phyloP scores from a whole-genome alignment of 2,113 vertebrate species.

The Phyllopteryx taeniolatus region DNA sequence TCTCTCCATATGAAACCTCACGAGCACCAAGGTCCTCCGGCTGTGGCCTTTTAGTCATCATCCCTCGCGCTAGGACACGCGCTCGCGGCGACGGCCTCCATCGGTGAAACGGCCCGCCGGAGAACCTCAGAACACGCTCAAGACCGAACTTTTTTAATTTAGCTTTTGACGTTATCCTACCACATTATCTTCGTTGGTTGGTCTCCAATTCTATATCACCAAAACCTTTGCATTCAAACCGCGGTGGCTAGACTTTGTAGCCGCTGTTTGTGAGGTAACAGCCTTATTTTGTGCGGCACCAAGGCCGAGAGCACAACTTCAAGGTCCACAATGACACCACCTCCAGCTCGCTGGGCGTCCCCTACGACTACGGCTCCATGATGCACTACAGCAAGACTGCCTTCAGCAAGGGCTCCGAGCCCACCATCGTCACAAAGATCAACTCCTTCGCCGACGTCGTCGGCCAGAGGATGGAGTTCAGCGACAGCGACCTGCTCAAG shows the following conservation, averaged over 20 bases:
- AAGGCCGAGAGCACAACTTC: conserved; percentile 79
- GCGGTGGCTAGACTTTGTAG: neutral
- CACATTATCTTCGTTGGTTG: too few species aligned
- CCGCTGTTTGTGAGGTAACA: neutral
- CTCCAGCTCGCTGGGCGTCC: conserved; percentile 79
- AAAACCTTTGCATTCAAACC: neutral
- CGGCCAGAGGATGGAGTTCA: conserved; percentile 93
- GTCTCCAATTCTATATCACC: too few species aligned
- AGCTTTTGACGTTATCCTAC: neutral
- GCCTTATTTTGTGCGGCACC: neutral
- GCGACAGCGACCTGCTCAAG: conserved; percentile 84
- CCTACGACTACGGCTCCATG: conserved; percentile 90
- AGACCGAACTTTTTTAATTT: too few species aligned
- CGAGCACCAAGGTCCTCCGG: too few species aligned
- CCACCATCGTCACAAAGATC: conserved; percentile 89
- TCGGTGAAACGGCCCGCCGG: too few species aligned
- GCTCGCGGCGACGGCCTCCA: too few species aligned
- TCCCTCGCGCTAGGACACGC: too few species aligned
- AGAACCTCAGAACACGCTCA: too few species aligned
- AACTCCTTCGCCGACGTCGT: conserved; percentile 84
- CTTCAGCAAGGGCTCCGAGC: conserved; percentile 76
- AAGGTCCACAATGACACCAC: conserved; percentile 75
- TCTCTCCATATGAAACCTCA: too few species aligned
- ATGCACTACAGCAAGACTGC: conserved; percentile 90
- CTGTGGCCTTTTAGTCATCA: too few species aligned